A percentile compares a stretch with the other conserved stretches of the same genome.
Conservation (phyloP, 1,140 invertebrate genomes). For the Meteorus sp. region DNA sequence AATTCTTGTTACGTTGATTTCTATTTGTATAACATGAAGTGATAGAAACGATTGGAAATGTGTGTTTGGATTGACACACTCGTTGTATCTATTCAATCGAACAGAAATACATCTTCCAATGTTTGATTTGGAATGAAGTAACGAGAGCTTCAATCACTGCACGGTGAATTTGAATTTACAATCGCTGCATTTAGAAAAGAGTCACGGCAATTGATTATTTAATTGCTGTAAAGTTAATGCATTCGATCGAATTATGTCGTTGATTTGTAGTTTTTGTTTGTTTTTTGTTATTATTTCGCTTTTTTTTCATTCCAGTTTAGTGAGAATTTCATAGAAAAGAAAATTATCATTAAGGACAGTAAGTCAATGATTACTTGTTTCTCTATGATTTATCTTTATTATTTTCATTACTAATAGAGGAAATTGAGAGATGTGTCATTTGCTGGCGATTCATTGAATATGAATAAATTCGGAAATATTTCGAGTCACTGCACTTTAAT, state of each 20-base stretch:
- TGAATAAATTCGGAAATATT: background rate
- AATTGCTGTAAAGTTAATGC: slow-evolving; percentile 9
- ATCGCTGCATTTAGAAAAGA: slow-evolving; percentile 4
- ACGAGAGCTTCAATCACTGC: slow-evolving; percentile 14
- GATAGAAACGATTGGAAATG: slow-evolving; percentile 5
- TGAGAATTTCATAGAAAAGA: slow-evolving; percentile 13
- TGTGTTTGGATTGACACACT: too few relatives aligned
- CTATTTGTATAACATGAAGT: background rate
- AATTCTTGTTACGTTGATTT: background rate
- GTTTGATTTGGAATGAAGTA: background rate
- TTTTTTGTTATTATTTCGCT: background rate
- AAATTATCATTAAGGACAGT: slow-evolving; percentile 5
- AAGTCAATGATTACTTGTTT: slow-evolving; percentile 1
- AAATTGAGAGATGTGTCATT: slow-evolving; percentile 2
- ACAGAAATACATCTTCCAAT: background rate
- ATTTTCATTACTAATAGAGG: too few relatives aligned
- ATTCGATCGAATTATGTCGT: slow-evolving; percentile 7
- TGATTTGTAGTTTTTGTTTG: background rate
- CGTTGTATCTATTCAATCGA: background rate
- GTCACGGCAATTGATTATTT: slow-evolving; percentile 3
- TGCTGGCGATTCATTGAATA: background rate
- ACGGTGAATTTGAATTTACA: background rate
- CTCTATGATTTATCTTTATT: background rate
- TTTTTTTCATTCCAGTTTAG: slow-evolving; percentile 9
- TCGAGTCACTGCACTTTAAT: background rate